A percentile compares a stretch with the other conserved stretches of the same genome.
Conservation (phyloP, 53 echinoderm and acorn worm genomes). For the Astropecten irregularis region DNA sequence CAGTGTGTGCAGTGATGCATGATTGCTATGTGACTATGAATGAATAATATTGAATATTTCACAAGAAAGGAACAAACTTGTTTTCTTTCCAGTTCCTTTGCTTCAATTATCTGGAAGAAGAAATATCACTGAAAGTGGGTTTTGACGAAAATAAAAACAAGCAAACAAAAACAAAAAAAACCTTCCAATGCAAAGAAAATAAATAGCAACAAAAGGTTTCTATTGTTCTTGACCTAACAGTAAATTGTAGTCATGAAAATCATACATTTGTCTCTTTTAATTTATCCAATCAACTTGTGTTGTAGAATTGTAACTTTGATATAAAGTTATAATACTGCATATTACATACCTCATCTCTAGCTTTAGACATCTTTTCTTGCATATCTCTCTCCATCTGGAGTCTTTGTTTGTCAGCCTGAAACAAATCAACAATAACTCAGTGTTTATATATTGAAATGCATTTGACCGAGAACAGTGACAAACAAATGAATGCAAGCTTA, state of each 20-base stretch:
- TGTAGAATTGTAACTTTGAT: too few species aligned
- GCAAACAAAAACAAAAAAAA: too few species aligned
- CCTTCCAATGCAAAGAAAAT: too few species aligned
- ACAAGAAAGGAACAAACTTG: slow-evolving; percentile 43
- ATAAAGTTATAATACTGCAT: too few species aligned
- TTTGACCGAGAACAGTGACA: not conserved
- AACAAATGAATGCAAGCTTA: not conserved
- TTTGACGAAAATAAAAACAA: too few species aligned
- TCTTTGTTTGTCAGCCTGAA: slow-evolving; percentile 91
- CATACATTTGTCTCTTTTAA: too few species aligned
- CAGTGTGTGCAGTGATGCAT: slow-evolving; percentile 26
- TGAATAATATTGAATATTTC: too few species aligned
- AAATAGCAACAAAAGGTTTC: too few species aligned
- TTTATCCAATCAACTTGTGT: too few species aligned
- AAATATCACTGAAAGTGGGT: not conserved
- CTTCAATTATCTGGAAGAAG: slow-evolving; percentile 29
- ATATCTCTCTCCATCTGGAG: slow-evolving; percentile 79
- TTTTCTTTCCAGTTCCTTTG: slow-evolving; percentile 33
- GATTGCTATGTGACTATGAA: not conserved
- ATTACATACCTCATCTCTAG: slow-evolving; percentile 91
- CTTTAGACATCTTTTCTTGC: slow-evolving; percentile 88
- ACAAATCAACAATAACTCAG: not conserved
- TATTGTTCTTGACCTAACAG: too few species aligned
- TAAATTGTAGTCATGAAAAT: too few species aligned
- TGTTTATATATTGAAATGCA: too few species aligned